A percentile compares a stretch with the other conserved stretches of the same genome.
phyloP scores from a whole-genome alignment of 1,140 invertebrate species.

The Aphaenogaster ashmeadi region DNA sequence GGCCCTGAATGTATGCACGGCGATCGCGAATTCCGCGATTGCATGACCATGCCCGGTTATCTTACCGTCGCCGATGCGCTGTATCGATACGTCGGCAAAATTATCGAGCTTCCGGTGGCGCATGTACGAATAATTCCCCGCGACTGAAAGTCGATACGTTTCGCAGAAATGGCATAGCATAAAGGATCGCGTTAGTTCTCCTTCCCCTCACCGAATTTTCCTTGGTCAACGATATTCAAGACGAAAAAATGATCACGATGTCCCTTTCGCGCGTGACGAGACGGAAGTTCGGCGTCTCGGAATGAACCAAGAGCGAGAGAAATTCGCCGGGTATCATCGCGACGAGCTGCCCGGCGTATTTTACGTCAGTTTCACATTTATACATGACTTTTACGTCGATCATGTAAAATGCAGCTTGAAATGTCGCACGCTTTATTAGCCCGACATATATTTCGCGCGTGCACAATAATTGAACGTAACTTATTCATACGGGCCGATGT shows the following conservation, averaged over 20 bases:
- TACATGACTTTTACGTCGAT: conserved; percentile 2
- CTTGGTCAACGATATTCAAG: neutral
- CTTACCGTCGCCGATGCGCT: conserved; percentile 31
- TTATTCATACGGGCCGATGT: conserved; percentile 55
- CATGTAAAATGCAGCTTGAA: conserved; percentile 52
- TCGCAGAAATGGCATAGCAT: neutral
- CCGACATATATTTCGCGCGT: conserved; percentile 49
- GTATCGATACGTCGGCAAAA: conserved; percentile 43
- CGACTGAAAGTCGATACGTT: neutral
- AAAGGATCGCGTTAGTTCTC: conserved; percentile 5
- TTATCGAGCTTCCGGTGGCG: conserved; percentile 38
- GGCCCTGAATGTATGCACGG: no score
- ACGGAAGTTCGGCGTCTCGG: neutral
- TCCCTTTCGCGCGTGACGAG: neutral
- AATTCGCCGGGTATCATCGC: neutral
- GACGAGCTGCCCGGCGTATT: conserved; percentile 11
- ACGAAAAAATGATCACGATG: neutral
- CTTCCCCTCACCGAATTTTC: neutral
- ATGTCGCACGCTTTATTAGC: conserved; percentile 54
- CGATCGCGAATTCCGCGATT: conserved; percentile 24
- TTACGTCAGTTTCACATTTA: conserved; percentile 16
- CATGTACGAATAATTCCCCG: neutral
- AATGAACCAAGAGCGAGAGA: neutral
- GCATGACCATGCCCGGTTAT: conserved; percentile 28
- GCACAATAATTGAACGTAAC: conserved; percentile 55